Evolutionary conservation across 35 echinoderm and acorn worm genomes (phyloP).

Genomic region (Nesometra sesokonis): DNA sequence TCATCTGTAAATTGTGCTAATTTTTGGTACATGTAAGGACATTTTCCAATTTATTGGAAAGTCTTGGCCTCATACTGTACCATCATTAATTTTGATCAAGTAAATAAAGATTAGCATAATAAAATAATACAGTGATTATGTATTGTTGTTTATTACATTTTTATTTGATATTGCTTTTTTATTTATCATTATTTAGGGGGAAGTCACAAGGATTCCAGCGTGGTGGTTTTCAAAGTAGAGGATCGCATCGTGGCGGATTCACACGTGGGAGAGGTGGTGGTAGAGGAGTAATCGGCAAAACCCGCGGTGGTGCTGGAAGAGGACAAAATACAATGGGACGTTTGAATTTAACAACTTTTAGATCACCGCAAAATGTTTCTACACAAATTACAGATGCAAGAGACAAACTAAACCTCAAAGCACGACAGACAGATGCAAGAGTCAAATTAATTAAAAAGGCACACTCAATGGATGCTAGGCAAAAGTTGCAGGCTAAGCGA

Average conservation of each 20-base stretch:
- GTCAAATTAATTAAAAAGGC: conserved; percentile 2
- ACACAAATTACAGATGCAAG: conserved; percentile 1
- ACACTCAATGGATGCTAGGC: not conserved
- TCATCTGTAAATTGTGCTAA: too few relatives aligned
- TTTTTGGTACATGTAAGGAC: too few relatives aligned
- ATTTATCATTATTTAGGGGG: too few relatives aligned
- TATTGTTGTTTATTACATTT: too few relatives aligned
- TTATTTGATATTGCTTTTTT: too few relatives aligned
- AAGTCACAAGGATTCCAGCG: not conserved
- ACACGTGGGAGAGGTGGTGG: not conserved
- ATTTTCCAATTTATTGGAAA: too few relatives aligned
- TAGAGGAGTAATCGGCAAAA: not conserved
- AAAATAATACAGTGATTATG: too few relatives aligned
- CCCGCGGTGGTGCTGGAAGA: not conserved
- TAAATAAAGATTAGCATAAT: too few relatives aligned
- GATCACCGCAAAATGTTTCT: not conserved
- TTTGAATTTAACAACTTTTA: not conserved
- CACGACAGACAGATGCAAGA: conserved; percentile 7
- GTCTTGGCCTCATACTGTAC: too few relatives aligned
- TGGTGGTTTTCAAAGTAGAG: not conserved
- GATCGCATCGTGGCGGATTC: not conserved
- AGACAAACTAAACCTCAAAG: not conserved
- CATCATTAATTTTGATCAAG: too few relatives aligned
- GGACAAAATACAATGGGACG: not conserved
- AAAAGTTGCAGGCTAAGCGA: not conserved